These are phyloP conservation scores for Dolichoris vasculosae DNA, from an alignment of 1,140 invertebrate genomes.

Conservation along the genomic window DNA sequence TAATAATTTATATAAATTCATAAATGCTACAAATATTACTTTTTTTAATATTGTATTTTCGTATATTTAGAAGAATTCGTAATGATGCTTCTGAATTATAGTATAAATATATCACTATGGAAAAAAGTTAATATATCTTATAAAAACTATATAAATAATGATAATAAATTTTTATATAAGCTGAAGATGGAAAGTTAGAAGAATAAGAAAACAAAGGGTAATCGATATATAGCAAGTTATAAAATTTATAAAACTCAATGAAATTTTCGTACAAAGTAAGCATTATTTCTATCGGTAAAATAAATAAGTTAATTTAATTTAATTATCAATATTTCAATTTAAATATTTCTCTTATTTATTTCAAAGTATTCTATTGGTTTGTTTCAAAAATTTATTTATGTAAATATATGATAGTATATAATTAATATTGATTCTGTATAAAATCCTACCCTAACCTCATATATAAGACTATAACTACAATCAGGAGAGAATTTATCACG, in stretches of 20 bases:
- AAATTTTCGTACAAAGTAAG: conserved; percentile 1
- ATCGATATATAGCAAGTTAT: not conserved
- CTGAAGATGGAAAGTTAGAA: not conserved
- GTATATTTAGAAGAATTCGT: not conserved
- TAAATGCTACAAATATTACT: not conserved
- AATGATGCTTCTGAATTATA: not conserved
- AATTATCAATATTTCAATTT: not conserved
- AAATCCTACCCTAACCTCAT: not conserved
- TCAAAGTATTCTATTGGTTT: not conserved
- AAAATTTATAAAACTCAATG: not conserved
- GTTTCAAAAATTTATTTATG: not conserved
- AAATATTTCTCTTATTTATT: not conserved
- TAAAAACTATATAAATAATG: conserved; percentile 10
- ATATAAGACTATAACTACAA: conserved; percentile 13
- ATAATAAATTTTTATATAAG: conserved; percentile 42
- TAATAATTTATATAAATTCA: not conserved
- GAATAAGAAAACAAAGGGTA: conserved; percentile 2
- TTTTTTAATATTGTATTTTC: not conserved
- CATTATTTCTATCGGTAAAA: not conserved
- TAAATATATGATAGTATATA: conserved; percentile 15
- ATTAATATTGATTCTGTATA: not conserved
- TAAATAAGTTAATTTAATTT: not conserved
- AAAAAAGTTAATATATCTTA: not conserved
- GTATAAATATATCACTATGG: not conserved
- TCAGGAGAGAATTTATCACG: conserved; percentile 12